phyloP scores from a whole-genome alignment of 2,888 invertebrate genomes.

The Acrobasis repandana region DNA sequence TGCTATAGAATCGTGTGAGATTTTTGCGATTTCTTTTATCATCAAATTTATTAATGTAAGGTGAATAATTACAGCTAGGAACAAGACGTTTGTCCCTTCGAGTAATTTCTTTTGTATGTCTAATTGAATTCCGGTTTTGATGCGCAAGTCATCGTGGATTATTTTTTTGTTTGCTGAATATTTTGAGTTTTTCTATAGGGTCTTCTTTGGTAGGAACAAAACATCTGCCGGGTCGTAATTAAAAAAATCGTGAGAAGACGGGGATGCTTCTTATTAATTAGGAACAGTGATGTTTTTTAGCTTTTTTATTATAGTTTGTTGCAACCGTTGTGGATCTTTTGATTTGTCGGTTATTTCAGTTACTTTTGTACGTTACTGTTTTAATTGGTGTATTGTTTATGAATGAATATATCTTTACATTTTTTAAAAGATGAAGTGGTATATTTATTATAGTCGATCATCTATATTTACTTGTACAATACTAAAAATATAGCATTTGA shows the following conservation, averaged over 20 bases:
- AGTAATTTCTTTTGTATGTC: slow-evolving; percentile 69
- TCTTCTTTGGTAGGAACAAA: slow-evolving; percentile 62
- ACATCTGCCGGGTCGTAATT: slow-evolving; percentile 75
- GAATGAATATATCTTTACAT: too few relatives aligned
- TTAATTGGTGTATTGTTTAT: background rate
- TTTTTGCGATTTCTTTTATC: slow-evolving; percentile 35
- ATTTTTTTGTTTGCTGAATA: slow-evolving; percentile 68
- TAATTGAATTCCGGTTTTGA: slow-evolving; percentile 79
- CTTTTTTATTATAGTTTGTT: slow-evolving; percentile 32
- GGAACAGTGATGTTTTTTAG: slow-evolving; percentile 41
- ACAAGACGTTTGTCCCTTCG: slow-evolving; percentile 73
- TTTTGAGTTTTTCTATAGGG: slow-evolving; percentile 62
- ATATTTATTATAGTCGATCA: too few relatives aligned
- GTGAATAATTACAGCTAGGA: slow-evolving; percentile 74
- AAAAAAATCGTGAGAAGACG: slow-evolving; percentile 78
- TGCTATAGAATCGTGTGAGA: slow-evolving; percentile 69
- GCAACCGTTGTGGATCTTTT: slow-evolving; percentile 35
- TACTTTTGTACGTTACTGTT: background rate
- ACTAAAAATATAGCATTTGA: too few relatives aligned
- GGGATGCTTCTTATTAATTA: slow-evolving; percentile 64
- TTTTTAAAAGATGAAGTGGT: too few relatives aligned
- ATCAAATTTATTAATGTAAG: slow-evolving; percentile 42
- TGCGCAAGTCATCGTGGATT: slow-evolving; percentile 70
- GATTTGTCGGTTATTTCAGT: slow-evolving; percentile 16
- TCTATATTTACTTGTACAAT: too few relatives aligned